phyloP scores from a whole-genome alignment of 2,797 vertebrate genomes.

The Anas flavirostris region DNA sequence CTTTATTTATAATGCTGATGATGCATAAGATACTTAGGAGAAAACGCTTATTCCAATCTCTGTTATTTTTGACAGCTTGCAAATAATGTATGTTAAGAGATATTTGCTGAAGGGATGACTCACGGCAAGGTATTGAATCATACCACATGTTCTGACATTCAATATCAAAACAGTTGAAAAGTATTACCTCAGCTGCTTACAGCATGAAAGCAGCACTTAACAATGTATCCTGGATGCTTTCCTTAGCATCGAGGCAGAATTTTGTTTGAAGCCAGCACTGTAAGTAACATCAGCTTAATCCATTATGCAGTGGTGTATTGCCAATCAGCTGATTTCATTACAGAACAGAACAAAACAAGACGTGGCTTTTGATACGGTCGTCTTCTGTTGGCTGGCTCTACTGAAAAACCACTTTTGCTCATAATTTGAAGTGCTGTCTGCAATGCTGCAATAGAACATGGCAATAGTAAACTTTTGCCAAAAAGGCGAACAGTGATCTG shows the following conservation, averaged over 20 bases:
- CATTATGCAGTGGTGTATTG: neutral
- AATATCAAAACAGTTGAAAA: neutral
- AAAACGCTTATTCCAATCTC: neutral
- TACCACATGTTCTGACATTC: too few species aligned
- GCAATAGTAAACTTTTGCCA: neutral
- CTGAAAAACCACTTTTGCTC: neutral
- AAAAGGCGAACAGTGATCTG: neutral
- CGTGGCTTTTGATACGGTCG: neutral
- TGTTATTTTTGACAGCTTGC: neutral
- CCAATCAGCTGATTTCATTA: neutral
- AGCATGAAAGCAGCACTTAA: neutral
- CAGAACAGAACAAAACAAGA: constrained; percentile 6
- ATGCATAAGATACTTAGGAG: neutral
- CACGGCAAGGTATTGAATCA: neutral
- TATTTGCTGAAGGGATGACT: neutral
- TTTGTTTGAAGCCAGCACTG: constrained; percentile 39
- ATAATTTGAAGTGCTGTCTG: neutral
- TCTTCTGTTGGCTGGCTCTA: neutral
- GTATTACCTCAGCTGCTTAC: neutral
- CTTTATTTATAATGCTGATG: neutral
- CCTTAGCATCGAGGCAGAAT: constrained; percentile 15
- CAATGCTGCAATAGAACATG: neutral
- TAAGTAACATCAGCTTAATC: neutral
- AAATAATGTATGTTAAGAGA: neutral
- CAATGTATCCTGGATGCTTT: neutral